These are phyloP conservation scores for Fratercula arctica DNA, from an alignment of 2,797 vertebrate genomes.

Conservation along the genomic window DNA sequence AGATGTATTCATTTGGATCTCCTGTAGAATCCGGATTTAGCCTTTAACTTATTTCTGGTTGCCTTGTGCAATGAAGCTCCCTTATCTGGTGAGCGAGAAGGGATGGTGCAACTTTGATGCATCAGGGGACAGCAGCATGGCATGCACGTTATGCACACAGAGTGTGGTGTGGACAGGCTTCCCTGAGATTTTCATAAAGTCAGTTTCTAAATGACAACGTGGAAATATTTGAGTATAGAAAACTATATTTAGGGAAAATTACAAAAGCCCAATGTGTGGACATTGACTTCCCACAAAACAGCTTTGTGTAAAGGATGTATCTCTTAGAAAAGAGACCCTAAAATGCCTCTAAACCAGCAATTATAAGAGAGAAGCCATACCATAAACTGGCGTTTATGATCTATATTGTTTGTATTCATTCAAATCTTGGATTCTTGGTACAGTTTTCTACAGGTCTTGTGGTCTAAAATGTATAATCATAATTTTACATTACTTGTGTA, in stretches of 20 bases:
- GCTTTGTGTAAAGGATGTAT: not conserved
- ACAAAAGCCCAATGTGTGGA: not conserved
- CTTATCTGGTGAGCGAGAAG: not conserved
- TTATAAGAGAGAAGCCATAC: not conserved
- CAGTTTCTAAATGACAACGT: not conserved
- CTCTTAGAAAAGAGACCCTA: not conserved
- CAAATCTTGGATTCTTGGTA: not conserved
- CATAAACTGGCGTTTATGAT: not conserved
- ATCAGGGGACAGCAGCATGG: not conserved
- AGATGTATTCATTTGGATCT: not conserved
- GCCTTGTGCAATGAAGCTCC: not conserved
- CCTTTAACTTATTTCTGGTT: not conserved
- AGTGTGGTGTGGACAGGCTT: not conserved
- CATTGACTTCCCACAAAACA: not conserved
- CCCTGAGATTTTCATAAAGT: not conserved
- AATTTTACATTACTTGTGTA: not conserved
- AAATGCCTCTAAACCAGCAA: not conserved
- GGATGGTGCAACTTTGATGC: not conserved
- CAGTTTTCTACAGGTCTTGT: not conserved
- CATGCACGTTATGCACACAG: rapidly evolving
- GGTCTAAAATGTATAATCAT: not conserved
- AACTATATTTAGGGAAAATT: not conserved
- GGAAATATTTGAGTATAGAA: not conserved
- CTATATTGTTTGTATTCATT: not conserved
- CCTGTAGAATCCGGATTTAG: not conserved